These are phyloP conservation scores for Thunnus maccoyii DNA, from an alignment of 2,113 vertebrate genomes.

Conservation along the genomic window DNA sequence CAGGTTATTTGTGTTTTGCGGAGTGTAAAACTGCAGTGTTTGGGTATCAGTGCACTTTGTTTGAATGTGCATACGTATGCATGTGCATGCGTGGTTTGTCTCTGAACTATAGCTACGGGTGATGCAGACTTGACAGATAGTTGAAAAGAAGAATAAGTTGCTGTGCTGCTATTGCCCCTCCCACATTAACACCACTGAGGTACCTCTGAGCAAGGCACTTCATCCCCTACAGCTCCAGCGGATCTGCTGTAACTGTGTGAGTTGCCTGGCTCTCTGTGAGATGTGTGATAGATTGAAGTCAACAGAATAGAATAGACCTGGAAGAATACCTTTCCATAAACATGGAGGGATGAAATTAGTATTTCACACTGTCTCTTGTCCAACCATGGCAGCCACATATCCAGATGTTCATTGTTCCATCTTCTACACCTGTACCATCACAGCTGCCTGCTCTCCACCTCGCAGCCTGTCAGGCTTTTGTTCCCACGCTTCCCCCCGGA, in stretches of 20 bases:
- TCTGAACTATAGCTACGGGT: not conserved
- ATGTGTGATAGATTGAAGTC: not conserved
- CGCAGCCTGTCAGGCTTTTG: constrained; percentile 9
- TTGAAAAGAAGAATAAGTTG: not conserved
- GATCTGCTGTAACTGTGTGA: too few species aligned
- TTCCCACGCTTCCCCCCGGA: not conserved
- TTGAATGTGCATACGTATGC: not conserved
- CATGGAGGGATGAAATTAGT: not conserved
- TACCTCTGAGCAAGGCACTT: too few species aligned
- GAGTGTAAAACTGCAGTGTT: not conserved
- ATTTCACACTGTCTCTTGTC: not conserved
- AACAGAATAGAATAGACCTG: not conserved
- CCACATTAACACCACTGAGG: too few species aligned
- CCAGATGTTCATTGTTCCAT: constrained; percentile 16
- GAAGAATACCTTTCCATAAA: not conserved
- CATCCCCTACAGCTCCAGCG: too few species aligned
- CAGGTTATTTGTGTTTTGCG: not conserved
- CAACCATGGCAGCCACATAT: not conserved
- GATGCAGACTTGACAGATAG: not conserved
- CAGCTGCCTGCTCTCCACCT: constrained; percentile 11
- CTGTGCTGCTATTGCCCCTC: too few species aligned
- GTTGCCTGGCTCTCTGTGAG: too few species aligned
- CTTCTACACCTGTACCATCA: constrained; percentile 12
- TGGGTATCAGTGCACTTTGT: not conserved
- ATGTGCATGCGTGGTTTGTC: not conserved